phyloP scores from a whole-genome alignment of 2,113 vertebrate species.

The Erythrolamprus reginae region DNA sequence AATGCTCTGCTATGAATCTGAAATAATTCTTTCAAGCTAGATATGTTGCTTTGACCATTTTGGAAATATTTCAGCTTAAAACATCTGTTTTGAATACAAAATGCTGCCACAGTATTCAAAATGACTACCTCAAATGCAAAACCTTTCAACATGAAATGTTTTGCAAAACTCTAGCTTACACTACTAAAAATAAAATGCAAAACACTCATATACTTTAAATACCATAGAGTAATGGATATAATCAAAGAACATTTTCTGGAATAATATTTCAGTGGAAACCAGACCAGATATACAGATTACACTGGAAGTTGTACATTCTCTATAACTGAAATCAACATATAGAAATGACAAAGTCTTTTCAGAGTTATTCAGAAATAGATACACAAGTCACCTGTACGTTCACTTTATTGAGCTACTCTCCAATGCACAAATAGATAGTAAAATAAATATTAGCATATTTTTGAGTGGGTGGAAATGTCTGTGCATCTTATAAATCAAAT shows the following conservation, averaged over 20 bases:
- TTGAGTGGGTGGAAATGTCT: too few relatives aligned
- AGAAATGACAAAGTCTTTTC: background rate
- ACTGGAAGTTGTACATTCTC: background rate
- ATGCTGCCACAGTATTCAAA: background rate
- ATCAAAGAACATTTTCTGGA: background rate
- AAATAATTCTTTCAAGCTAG: background rate
- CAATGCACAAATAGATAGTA: background rate
- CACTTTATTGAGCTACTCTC: background rate
- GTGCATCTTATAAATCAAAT: too few relatives aligned
- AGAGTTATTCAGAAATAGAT: background rate
- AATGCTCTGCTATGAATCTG: background rate
- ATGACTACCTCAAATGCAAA: background rate
- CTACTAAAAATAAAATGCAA: background rate
- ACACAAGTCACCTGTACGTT: background rate
- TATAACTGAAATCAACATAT: background rate
- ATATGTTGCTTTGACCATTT: background rate
- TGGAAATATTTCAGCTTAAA: background rate
- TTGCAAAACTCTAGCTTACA: background rate
- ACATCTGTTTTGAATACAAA: background rate
- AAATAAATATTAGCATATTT: background rate
- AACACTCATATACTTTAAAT: background rate
- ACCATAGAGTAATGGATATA: background rate
- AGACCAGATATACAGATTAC: background rate
- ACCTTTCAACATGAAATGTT: background rate
- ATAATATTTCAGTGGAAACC: background rate